Conservation (phyloP, 2,888 invertebrate genomes). For the Yponomeuta plumbellus region DNA sequence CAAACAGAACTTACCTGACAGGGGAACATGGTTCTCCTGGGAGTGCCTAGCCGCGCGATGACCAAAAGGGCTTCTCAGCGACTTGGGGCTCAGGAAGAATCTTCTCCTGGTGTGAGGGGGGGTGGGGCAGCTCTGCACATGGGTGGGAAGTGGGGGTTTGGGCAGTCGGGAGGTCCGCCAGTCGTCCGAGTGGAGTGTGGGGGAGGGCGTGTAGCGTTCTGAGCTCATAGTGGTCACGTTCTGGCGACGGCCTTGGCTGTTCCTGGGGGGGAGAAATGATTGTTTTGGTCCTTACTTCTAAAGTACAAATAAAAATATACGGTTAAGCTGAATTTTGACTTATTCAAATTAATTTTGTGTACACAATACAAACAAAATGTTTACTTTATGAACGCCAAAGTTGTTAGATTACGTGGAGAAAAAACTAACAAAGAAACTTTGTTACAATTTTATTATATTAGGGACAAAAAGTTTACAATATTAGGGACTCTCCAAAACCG, state of each 20-base stretch:
- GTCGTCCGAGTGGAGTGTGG: slow-evolving; percentile 59
- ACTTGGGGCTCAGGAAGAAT: slow-evolving; percentile 89
- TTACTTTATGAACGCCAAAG: too few species aligned
- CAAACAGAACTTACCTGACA: slow-evolving; percentile 78
- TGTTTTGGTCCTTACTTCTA: too few species aligned
- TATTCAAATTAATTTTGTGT: too few species aligned
- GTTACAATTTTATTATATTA: too few species aligned
- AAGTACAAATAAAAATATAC: too few species aligned
- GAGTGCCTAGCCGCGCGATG: slow-evolving; percentile 67
- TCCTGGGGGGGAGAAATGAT: slow-evolving; percentile 31
- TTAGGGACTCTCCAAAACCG: too few species aligned
- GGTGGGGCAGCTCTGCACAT: slow-evolving; percentile 86
- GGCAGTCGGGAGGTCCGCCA: slow-evolving; percentile 77
- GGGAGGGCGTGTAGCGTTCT: slow-evolving; percentile 67
- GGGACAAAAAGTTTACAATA: too few species aligned
- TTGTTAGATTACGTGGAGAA: too few species aligned
- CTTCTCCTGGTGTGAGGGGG: slow-evolving; percentile 86
- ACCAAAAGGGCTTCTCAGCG: slow-evolving; percentile 85
- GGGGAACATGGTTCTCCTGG: slow-evolving; percentile 79
- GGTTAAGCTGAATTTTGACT: too few species aligned
- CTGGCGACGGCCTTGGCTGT: slow-evolving; percentile 57
- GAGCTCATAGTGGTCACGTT: slow-evolving; percentile 31
- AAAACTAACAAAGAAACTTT: too few species aligned
- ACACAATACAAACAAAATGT: too few species aligned
- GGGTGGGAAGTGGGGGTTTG: slow-evolving; percentile 73